Evolutionary conservation across 2,797 vertebrate species (phyloP), one percentile per base, ranked within the genome.

Genomic region (Lacerta bilineata): DNA sequence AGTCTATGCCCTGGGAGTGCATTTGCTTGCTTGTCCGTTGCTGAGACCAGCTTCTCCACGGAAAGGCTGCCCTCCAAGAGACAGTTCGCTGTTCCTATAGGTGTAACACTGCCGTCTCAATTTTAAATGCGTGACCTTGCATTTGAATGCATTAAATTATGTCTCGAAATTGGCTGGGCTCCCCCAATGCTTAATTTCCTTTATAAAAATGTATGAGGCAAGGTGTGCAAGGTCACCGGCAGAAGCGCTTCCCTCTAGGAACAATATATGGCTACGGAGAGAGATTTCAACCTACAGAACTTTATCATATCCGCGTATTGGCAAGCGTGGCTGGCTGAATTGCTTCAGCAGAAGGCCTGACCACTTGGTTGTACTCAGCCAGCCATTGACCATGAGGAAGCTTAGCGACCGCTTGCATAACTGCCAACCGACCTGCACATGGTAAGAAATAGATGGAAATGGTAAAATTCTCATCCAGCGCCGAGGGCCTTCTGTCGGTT

Each of bases 121-220:
- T 80, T 69, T 39, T 29, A 86, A 83, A 83, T 55, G n/a, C 43
- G 18, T 59, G 76, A 36, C 64, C 66, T 86, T 86, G 66, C 76
- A 50, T 71, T 71, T 36, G 8, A 64, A 50, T 79, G 76, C 50
- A 71, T 71, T 83, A 50, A 46, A 50, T 83, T 50, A 69, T 69
- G 29, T 50, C 81, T 71, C 46, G 5, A 23, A 50, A 83, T 71
- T 80, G 76, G 43, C 64, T 23, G 39, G 10, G 43, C 66, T 87
- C 39, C 41, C 81, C 27, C 71, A 87, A 80, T 36, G 64, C 68
- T 87, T 59, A 71, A 87, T 80, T 91, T 90, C 3, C 64, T 92
- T 87, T 78, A 87, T 85, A 75, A 36, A 39, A 69, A 77, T 79
- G 74, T 6, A 1, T 36, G 72, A 80, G 81, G 88, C 84, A 69